Percentiles rank a stretch among this genome's conserved stretches.
These are phyloP conservation scores for Cremastinae sp. DNA, from an alignment of 2,888 invertebrate species.

Conservation along the genomic window DNA sequence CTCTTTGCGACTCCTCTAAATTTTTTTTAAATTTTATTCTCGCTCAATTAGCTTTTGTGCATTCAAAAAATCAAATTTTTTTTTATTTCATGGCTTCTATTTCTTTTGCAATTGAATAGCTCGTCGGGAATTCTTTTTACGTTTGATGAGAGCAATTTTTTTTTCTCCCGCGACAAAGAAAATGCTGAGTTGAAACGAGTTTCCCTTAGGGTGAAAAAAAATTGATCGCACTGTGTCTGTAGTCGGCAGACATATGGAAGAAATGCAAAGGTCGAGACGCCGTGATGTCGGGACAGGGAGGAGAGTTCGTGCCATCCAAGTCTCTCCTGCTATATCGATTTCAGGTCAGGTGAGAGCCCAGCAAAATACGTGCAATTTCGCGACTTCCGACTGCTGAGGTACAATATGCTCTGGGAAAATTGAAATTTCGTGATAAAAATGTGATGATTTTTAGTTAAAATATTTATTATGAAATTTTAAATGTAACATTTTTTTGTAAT, in stretches of 20 bases:
- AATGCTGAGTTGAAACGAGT: constrained; percentile 17
- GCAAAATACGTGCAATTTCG: constrained; percentile 1
- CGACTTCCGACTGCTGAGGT: constrained; percentile 23
- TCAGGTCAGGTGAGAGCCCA: constrained; percentile 57
- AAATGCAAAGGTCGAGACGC: constrained; percentile 60
- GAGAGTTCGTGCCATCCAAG: constrained; percentile 9
- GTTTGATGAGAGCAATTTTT: constrained; percentile 10
- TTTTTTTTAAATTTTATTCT: background rate
- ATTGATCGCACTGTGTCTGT: constrained; percentile 43
- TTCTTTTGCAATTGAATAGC: too few relatives aligned
- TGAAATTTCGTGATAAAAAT: too few relatives aligned
- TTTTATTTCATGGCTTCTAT: too few relatives aligned
- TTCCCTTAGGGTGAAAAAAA: constrained; percentile 30
- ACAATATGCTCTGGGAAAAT: constrained; percentile 10
- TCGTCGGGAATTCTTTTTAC: background rate
- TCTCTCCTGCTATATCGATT: constrained; percentile 59
- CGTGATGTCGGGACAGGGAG: constrained; percentile 45
- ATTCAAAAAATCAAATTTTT: too few relatives aligned
- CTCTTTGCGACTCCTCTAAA: background rate
- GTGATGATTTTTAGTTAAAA: too few relatives aligned
- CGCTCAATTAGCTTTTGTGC: too few relatives aligned
- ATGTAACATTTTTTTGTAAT: too few relatives aligned
- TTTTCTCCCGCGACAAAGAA: background rate
- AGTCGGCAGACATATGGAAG: constrained; percentile 13
- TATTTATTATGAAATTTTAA: too few relatives aligned